Evolutionary conservation across 2,113 vertebrate species (phyloP).

Genomic region (Dipodomys spectabilis): DNA sequence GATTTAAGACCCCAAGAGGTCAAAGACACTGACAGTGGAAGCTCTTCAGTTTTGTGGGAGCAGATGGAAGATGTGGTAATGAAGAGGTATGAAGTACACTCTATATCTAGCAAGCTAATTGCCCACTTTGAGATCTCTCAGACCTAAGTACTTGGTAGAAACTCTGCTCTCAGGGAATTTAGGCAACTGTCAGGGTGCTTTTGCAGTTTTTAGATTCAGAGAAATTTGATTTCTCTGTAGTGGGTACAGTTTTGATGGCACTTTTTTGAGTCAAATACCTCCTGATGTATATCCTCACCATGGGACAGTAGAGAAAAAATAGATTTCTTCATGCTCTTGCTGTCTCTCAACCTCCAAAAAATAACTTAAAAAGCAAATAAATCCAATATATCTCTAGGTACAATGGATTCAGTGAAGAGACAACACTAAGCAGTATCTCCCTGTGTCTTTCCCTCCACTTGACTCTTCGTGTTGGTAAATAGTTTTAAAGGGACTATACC

Average conservation of each 20-base stretch:
- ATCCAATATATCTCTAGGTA: background rate
- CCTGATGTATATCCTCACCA: background rate
- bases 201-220: background rate
- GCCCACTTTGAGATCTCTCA: background rate
- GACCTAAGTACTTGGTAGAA: background rate
- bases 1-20: background rate
- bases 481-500: background rate
- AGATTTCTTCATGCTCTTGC: background rate
- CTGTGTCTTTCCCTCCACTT: background rate
- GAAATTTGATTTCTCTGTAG: background rate
- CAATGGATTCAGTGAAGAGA: background rate
- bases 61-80: background rate
- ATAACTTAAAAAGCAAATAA: background rate
- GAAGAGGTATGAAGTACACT: background rate
- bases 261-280: background rate
- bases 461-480: background rate
- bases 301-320: background rate
- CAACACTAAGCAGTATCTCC: background rate
- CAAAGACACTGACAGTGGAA: constrained; percentile 2
- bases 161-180: background rate
- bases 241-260: background rate
- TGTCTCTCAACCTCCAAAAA: background rate
- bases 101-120: background rate
- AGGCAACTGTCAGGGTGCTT: background rate
- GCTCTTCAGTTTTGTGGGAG: constrained; percentile 19